A percentile compares a stretch with the other conserved stretches of the same genome.
These are phyloP conservation scores for Leucoraja erinaceus DNA, from an alignment of 2,113 vertebrate species.

Conservation along the genomic window DNA sequence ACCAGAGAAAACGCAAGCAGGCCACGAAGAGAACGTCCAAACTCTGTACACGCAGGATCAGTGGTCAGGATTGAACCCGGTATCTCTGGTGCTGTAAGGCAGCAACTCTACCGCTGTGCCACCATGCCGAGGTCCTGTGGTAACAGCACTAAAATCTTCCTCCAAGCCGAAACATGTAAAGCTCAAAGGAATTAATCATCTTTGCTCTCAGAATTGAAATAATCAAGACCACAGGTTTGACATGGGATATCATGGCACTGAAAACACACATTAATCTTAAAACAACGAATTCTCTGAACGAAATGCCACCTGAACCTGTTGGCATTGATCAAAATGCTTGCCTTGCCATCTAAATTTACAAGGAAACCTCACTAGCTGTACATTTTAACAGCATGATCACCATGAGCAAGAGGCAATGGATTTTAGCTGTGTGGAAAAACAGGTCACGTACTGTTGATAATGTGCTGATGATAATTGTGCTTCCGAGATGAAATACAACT, in stretches of 20 bases:
- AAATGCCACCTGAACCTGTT: background rate
- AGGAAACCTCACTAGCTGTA: background rate
- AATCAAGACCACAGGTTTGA: background rate
- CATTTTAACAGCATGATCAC: constrained; percentile 19
- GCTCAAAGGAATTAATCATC: background rate
- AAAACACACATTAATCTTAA: background rate
- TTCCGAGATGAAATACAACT: background rate
- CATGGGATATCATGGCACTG: background rate
- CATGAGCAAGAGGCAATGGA: background rate
- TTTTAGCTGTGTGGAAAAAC: background rate
- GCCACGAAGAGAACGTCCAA: too few relatives aligned
- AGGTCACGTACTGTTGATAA: background rate
- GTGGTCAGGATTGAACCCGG: too few relatives aligned
- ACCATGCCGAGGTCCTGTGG: background rate
- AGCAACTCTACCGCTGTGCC: too few relatives aligned
- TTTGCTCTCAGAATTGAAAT: background rate
- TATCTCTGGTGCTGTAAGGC: too few relatives aligned
- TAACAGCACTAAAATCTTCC: background rate
- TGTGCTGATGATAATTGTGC: background rate
- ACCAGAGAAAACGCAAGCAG: too few relatives aligned
- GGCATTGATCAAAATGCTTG: background rate
- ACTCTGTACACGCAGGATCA: too few relatives aligned
- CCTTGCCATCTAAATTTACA: background rate
- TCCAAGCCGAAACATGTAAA: background rate
- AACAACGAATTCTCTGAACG: background rate